A percentile compares a stretch with the other conserved stretches of the same genome.
These are phyloP conservation scores for Diachasma alloeum DNA, from an alignment of 1,140 invertebrate species.

Conservation along the genomic window DNA sequence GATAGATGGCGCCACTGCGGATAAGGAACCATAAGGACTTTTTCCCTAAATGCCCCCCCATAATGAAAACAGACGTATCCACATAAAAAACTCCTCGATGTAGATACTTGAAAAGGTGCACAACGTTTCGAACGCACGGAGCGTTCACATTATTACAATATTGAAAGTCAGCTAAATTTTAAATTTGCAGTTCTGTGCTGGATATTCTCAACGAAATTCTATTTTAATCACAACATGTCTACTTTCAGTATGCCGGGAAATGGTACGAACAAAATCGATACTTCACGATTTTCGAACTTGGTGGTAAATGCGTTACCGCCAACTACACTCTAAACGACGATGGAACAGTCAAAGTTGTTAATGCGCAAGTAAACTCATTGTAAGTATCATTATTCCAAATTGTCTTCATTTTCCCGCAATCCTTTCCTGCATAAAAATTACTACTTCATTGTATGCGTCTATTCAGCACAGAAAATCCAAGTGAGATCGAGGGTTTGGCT, in stretches of 20 bases:
- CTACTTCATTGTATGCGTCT: not conserved
- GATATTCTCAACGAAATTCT: too few species aligned
- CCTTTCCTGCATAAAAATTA: too few species aligned
- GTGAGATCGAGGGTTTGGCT: not conserved
- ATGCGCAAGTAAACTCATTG: constrained; percentile 66
- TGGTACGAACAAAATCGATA: constrained; percentile 79
- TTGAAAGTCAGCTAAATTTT: too few species aligned
- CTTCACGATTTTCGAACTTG: constrained; percentile 73
- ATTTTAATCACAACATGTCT: not conserved
- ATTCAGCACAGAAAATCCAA: constrained; percentile 1
- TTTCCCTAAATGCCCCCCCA: too few species aligned
- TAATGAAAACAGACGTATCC: too few species aligned
- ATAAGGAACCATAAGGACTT: too few species aligned
- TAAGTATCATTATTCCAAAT: constrained; percentile 59
- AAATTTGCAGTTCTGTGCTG: too few species aligned
- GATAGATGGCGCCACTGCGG: too few species aligned
- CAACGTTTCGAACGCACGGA: too few species aligned
- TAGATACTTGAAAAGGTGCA: too few species aligned
- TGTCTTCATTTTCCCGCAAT: constrained; percentile 39
- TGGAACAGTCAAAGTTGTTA: constrained; percentile 68
- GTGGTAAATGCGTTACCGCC: constrained; percentile 73
- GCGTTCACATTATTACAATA: too few species aligned
- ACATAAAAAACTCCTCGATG: too few species aligned
- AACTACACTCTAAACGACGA: constrained; percentile 67
- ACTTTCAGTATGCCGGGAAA: constrained; percentile 72